Percentiles rank a stretch among this genome's conserved stretches.
Conservation (phyloP, 2,113 vertebrate genomes). For the Fregata magnificens region DNA sequence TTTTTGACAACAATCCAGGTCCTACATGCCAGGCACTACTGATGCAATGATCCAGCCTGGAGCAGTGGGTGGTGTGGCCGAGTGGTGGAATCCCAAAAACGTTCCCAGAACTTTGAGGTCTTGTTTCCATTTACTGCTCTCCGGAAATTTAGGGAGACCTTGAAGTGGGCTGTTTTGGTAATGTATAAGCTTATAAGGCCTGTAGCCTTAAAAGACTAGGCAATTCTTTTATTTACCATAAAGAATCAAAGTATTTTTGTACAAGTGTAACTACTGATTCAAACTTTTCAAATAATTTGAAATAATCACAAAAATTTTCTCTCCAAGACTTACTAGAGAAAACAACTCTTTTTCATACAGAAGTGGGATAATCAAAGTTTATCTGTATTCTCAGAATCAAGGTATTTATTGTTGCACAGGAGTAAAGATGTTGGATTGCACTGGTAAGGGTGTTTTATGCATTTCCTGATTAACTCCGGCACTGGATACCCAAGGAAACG, state of each 20-base stretch:
- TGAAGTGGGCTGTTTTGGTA: not conserved
- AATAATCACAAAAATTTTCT: slow-evolving; percentile 3
- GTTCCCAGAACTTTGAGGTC: not conserved
- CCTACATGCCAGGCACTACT: not conserved
- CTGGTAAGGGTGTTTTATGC: not conserved
- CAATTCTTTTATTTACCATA: slow-evolving; percentile 43
- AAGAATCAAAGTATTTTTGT: slow-evolving; percentile 34
- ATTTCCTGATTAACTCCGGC: not conserved
- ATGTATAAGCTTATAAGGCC: not conserved
- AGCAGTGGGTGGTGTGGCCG: not conserved
- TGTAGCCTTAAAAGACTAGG: slow-evolving; percentile 12
- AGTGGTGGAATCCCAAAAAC: not conserved
- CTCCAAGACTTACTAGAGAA: slow-evolving; percentile 10
- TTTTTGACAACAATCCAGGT: not conserved
- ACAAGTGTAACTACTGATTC: not conserved
- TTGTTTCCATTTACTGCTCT: not conserved
- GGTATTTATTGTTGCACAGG: slow-evolving; percentile 41
- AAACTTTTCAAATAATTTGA: not conserved
- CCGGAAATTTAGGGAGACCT: not conserved
- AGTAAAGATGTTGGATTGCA: not conserved
- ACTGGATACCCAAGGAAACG: not conserved
- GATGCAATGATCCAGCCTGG: not conserved
- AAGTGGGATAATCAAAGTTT: slow-evolving; percentile 6
- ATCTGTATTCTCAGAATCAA: slow-evolving; percentile 3
- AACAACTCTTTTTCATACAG: slow-evolving; percentile 13